Evolutionary conservation across 2,888 invertebrate genomes (phyloP), one percentile per base, ranked within the genome.

Genomic region (Sinodicranocentrus sp.): DNA sequence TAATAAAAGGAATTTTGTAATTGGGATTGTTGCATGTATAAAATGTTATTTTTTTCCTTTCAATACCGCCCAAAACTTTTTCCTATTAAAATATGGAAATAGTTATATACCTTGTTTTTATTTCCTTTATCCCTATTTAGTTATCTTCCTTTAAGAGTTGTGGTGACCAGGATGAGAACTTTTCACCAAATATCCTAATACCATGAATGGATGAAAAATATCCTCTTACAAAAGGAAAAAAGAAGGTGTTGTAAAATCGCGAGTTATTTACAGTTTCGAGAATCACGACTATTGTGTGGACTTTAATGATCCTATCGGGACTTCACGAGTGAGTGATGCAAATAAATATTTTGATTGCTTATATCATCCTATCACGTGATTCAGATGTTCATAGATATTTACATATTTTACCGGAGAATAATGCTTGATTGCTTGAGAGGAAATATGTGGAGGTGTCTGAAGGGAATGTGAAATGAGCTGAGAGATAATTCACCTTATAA

Each of bases 11-110:
- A 5, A n/a, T 15, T 6, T 48, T 10, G 65, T 79, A 79, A 63
- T 79, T 79, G 79, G 79, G 63, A 63, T 79, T 79, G 71, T 79
- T 70, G 39, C 57, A 6, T 57, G n/a, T n/a, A n/a, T n/a, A n/a
- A n/a, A n/a, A n/a, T n/a, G n/a, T n/a, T n/a, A 28, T 17, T 63
- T 33, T 33, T n/a, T n/a, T n/a, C n/a, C n/a, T n/a, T n/a, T 39
- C 25, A 48, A 70, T 71, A 63, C 79, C 79, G 71, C 79, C 79
- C 79, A 79, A 79, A 72, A 71, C 13, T 15, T 19, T 57, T 21
- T 21, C 5, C 28, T 67, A 70, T 70, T 78, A 78, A 78, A 78
- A 78, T 78, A 70, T 70, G 78, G 70, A 78, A 78, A 48, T n/a
- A 5, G n/a, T 48, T 15, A 48, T 48, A 5, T 39, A 8, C n/a